Conservation (phyloP, 2,797 vertebrate species). For the Austrolebias charrua region DNA sequence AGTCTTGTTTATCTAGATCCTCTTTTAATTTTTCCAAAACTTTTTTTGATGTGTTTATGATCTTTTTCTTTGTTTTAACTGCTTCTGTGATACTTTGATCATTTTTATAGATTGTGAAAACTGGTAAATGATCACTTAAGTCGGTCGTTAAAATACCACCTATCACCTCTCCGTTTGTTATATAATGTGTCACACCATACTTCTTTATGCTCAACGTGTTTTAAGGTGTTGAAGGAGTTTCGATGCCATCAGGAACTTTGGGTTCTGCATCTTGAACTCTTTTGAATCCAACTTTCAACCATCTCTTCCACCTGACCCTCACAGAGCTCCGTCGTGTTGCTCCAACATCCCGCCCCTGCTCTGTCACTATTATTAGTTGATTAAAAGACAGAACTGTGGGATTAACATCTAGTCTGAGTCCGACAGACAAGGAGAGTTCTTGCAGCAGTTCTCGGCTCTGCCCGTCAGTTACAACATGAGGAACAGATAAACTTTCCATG, state of each 20-base stretch:
- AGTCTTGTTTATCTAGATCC: no score
- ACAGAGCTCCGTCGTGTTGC: no score
- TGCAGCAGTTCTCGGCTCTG: not conserved
- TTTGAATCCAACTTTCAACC: not conserved
- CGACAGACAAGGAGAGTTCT: not conserved
- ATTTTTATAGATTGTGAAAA: no score
- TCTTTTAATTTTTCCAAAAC: no score
- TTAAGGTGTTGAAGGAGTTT: not conserved
- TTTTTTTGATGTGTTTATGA: no score
- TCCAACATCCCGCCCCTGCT: not conserved
- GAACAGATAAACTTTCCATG: conserved; percentile 7
- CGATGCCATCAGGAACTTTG: not conserved
- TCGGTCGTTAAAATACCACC: no score
- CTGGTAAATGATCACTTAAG: no score
- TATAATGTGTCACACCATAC: not conserved
- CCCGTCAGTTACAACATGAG: conserved; percentile 1
- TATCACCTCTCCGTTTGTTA: no score
- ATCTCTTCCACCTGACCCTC: no score
- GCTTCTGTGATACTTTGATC: no score
- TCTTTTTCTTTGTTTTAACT: no score
- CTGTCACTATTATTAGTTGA: not conserved
- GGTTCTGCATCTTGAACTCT: not conserved
- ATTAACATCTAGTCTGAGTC: not conserved
- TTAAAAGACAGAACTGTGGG: not conserved
- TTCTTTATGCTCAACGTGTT: no score